Evolutionary conservation across 2,797 vertebrate genomes (phyloP).

Genomic region (Onychomys torridus): DNA sequence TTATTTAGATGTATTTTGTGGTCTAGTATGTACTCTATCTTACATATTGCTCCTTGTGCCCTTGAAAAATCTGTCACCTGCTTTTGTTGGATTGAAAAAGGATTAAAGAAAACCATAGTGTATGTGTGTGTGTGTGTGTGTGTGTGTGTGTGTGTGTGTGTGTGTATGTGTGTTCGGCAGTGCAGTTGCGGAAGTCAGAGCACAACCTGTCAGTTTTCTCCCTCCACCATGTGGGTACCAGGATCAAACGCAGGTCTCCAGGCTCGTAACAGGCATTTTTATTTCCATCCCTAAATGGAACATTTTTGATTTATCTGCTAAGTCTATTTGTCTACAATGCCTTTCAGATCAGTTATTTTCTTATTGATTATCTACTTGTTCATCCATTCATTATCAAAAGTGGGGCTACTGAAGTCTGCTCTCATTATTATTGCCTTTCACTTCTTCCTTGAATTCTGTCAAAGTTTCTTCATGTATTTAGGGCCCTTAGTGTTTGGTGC

Average conservation of each 20-base stretch:
- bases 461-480: not conserved
- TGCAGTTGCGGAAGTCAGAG: not conserved
- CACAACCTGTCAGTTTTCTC: not conserved
- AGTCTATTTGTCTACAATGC: not conserved
- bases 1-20: not conserved
- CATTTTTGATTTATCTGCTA: not conserved
- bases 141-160: not conserved
- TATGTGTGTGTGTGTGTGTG: not conserved
- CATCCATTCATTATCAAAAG: not conserved
- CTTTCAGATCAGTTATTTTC: not conserved
- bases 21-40: not conserved
- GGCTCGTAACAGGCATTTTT: not conserved
- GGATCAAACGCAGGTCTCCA: not conserved
- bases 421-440: no score
- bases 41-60: not conserved
- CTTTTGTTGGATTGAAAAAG: not conserved
- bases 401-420: no score
- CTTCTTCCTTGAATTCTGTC: not conserved
- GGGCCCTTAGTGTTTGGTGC: not conserved
- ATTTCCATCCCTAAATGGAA: not conserved
- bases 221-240: not conserved
- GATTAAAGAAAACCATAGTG: not conserved
- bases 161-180: rapidly evolving
- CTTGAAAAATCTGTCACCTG: not conserved
- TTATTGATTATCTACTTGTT: not conserved